phyloP scores from a whole-genome alignment of 1,140 invertebrate genomes.

The Saxidomus purpurata region DNA sequence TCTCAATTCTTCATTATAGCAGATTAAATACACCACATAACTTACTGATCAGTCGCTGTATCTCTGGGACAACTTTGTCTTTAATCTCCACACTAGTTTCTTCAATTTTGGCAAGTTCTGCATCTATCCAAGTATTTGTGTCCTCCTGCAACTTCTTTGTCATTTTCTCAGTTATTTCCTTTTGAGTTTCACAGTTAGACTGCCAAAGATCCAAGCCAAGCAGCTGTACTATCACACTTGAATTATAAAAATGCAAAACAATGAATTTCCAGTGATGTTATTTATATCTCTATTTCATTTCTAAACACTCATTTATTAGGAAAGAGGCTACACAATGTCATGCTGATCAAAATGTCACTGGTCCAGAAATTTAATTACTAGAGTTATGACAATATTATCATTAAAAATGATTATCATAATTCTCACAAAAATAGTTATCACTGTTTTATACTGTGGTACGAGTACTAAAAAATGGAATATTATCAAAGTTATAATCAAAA shows the following conservation, averaged over 20 bases:
- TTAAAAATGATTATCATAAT: no score
- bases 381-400: no score
- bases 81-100: slow-evolving; percentile 69
- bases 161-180: slow-evolving; percentile 71
- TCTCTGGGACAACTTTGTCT: slow-evolving; percentile 78
- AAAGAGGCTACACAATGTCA: no score
- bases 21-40: no score
- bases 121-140: slow-evolving; percentile 69
- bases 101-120: slow-evolving; percentile 28
- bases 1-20: no score
- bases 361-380: no score
- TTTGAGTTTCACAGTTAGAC: slow-evolving; percentile 67
- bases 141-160: slow-evolving; percentile 75
- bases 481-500: no score
- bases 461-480: no score
- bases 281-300: no score
- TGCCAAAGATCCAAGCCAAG: slow-evolving; percentile 80
- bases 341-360: background rate
- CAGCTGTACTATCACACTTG: slow-evolving; percentile 76
- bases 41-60: slow-evolving; percentile 55
- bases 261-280: background rate
- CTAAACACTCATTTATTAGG: no score
- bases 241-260: slow-evolving; percentile 49
- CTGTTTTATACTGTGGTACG: no score
- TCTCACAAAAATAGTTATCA: no score